Base-by-base conservation (phyloP, 2,888 invertebrate species). In the Glaucopsyche alexis region DNA sequence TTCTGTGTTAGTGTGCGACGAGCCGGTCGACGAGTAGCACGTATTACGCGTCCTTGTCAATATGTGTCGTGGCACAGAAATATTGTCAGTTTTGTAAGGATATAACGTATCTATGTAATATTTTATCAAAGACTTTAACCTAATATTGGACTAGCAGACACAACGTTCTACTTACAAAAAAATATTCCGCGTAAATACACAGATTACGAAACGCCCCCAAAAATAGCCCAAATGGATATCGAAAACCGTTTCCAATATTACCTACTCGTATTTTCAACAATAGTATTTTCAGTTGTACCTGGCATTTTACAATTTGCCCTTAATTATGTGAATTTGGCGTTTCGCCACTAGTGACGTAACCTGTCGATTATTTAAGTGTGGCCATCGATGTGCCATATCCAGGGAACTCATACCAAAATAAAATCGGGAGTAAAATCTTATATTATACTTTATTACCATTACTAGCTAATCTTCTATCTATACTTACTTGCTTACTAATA, bases 271-370 rank as follows among this genome's bases (percentile, higher is more conserved):
- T 11, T 19, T 55, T 19, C 19, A 5, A 55, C 55, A 55, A 55
- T 55, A 19, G 55, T 55, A 55, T 55, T 55, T 49, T 55, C 55
- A 42, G 42, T 4, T 6, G 42, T 42, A 55, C 55, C 55, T 55
- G 55, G 9, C 16, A n/a, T 52, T 55, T 55, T 55, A 16, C 55
- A 55, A 55, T 55, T 55, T 55, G 19, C 8, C 55, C 55, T 55
- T 55, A 55, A 55, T 55, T 55, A 19, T 55, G 55, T 55, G 19
- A 55, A 19, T 19, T 55, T 55, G 55, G 55, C 55, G 16, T 55
- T 55, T 55, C 19, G 55, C 55, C 55, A 55, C 55, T 55, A 55
- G 16, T 55, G 55, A 19, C 55, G 55, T 55, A 55, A 55, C 19
- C 55, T 55, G 55, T 55, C 55, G 55, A 55, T 55, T 55, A 55